Base-by-base conservation (phyloP, 2,113 vertebrate genomes). In the Penelope pileata region DNA sequence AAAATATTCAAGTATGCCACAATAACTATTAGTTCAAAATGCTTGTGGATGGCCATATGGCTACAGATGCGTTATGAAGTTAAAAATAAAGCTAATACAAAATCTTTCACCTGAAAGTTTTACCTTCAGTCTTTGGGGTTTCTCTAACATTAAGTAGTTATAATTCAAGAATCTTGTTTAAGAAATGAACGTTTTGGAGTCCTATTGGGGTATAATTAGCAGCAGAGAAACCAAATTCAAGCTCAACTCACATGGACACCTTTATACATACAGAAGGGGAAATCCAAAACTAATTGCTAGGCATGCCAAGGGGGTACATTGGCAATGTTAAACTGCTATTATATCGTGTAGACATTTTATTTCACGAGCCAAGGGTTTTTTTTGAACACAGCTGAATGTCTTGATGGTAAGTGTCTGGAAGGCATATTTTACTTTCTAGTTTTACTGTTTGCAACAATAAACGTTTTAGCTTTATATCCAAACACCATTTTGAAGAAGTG, bases 371-470 rank as follows among this genome's bases (percentile, higher is more conserved):
- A 92, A 92, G 30, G 63, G n/a, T n/a, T n/a, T 45, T 12, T 88
- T 53, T 83, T 68, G 38, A 93, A 47, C 43, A 93, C 53, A 94
- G 72, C 62, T 88, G 81, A 94, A 24, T 45, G 84, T n/a, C 26
- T 24, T 16, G 2, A 74, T 56, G 47, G 66, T 75, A 91, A 91
- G 67, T 36, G 86, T 83, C 83, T 90, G 72, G 86, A 94, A 96
- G 78, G 58, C 75, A 82, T 70, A 30, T 86, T 96, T 96, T 83
- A 51, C 27, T 91, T 93, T 43, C 54, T 56, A 67, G 10, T 70
- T 93, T 96, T 86, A 94, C 36, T 82, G 45, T 0, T 79, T 19
- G 54, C 42, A 92, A 54, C 53, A 62, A 92, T 67, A 86, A 86
- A 88, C 76, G 32, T 2, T 73, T 54, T 58, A 79, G 16, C 45